These are phyloP conservation scores for Cochlearius cochlearius DNA, from an alignment of 2,113 vertebrate genomes.

Conservation along the genomic window DNA sequence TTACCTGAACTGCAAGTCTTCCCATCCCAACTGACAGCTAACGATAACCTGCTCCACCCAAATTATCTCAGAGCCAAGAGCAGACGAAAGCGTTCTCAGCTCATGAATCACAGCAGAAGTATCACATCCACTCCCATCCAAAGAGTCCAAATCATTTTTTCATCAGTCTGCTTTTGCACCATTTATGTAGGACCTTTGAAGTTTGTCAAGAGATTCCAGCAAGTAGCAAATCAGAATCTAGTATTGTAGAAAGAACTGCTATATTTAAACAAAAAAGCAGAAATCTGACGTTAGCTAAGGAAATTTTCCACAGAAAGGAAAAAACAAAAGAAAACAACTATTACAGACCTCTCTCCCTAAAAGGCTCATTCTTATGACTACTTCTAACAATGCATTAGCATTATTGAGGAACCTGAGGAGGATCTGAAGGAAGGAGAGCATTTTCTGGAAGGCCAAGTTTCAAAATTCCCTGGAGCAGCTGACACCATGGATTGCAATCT, in stretches of 20 bases:
- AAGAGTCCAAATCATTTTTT: background rate
- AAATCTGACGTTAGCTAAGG: background rate
- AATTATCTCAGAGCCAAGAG: background rate
- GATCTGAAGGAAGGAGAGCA: background rate
- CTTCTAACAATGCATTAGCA: background rate
- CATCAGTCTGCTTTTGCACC: background rate
- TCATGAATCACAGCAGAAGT: background rate
- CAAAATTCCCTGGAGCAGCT: background rate
- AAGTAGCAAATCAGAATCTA: background rate
- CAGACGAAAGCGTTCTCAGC: background rate
- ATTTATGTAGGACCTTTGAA: background rate
- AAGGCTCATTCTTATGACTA: background rate
- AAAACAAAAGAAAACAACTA: rapidly evolving
- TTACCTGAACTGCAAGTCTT: background rate
- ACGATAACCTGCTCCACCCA: background rate
- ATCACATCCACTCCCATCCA: background rate
- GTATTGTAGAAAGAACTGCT: background rate
- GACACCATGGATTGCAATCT: rapidly evolving
- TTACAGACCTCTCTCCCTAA: background rate
- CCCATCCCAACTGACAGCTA: background rate
- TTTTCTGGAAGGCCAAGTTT: background rate
- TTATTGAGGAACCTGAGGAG: background rate
- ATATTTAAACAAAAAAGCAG: background rate
- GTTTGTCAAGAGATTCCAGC: background rate
- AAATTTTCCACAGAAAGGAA: background rate